Evolutionary conservation across 2,797 vertebrate species (phyloP).

Genomic region (Ibycter americanus): DNA sequence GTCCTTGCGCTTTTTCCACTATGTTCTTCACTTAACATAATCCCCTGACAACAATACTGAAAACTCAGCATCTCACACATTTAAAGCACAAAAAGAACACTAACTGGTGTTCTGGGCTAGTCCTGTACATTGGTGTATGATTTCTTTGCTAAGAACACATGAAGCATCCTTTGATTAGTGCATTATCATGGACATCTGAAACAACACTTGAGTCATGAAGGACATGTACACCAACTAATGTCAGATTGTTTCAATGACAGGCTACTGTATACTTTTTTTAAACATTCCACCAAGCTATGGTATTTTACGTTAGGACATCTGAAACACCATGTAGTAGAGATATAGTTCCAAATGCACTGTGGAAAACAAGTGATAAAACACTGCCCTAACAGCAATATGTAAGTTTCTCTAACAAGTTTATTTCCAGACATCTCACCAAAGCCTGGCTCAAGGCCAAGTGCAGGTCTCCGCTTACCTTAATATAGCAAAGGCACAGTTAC

Average conservation of each 20-base stretch:
- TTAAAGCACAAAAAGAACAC: background rate
- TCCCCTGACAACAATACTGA: background rate
- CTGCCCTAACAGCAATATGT: background rate
- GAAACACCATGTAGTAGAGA: background rate
- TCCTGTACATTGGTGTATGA: background rate
- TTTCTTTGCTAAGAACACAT: background rate
- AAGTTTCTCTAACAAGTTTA: background rate
- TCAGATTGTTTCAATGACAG: background rate
- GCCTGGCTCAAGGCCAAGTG: background rate
- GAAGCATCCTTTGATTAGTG: background rate
- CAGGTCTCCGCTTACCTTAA: background rate
- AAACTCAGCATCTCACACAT: background rate
- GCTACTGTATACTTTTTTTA: background rate
- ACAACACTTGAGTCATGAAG: background rate
- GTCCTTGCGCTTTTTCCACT: background rate
- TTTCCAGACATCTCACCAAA: background rate
- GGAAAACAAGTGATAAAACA: background rate
- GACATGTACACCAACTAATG: accelerated
- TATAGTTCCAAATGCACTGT: background rate
- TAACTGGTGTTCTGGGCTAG: background rate
- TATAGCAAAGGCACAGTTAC: background rate
- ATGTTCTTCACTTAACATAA: background rate
- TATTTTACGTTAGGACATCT: background rate
- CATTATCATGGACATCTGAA: background rate
- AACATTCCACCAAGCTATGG: background rate